Evolutionary conservation across 2,113 vertebrate species (phyloP), one percentile per base, ranked within the genome.

Genomic region (Sphaerodactylus townsendi): DNA sequence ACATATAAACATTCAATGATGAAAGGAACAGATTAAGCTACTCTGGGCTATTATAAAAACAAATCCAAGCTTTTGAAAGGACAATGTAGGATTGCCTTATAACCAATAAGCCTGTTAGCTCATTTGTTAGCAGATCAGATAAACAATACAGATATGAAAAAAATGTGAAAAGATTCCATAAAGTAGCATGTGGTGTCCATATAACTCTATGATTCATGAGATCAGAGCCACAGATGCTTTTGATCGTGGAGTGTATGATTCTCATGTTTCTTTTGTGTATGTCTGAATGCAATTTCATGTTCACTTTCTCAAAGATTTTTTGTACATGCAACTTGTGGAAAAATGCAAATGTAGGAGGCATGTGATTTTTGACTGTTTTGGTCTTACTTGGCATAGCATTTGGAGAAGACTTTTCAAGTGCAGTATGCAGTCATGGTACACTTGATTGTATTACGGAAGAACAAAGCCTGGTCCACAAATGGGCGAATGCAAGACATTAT

Each of bases 21-120:
- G 66, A 86, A 62, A 35, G 39, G 4, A 86, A 33, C 86, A 92
- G 90, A 84, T 2, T 10, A 82, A 82, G 14, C 62, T 88, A 87
- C 5, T 87, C 6, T 15, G 75, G 41, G 59, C 28, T 77, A 77
- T 84, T 78, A 70, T 46, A 71, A 68, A 84, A 84, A 87, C 73
- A 35, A 88, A 80, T 23, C 0, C 33, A 88, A 74, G 1, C 19
- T 37, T 82, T 77, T 70, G 37, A 56, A 78, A 78, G 56, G 37
- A 62, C 50, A 77, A 37, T 71, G 83, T 39, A 46, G 3, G 44
- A 78, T 70, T 28, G 19, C 50, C 48, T 70, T 70, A 70, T 71
- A 70, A 28, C 75, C 82, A 77, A 56, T 69, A 56, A 77, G 7
- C 81, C 70, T 75, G 66, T 73, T 66, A 66, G 71, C 44, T 48